Conservation (phyloP, 2,888 invertebrate genomes). For the Tubiluchus corallicola region DNA sequence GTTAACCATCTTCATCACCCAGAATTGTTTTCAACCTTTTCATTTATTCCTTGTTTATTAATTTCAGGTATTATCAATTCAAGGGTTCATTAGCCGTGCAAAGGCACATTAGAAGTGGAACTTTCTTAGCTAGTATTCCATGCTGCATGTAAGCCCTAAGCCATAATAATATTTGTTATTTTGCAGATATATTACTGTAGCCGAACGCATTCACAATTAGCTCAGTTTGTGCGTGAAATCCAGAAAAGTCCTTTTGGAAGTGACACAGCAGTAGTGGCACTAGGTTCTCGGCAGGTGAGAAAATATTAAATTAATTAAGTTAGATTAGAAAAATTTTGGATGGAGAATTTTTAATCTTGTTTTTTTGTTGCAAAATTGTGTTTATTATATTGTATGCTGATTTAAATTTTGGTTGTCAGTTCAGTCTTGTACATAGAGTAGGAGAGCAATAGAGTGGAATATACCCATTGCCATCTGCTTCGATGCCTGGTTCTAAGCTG, state of each 20-base stretch:
- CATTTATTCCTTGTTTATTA: no score
- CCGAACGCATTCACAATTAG: constrained; percentile 85
- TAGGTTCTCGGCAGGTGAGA: constrained; percentile 61
- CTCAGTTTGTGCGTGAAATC: constrained; percentile 85
- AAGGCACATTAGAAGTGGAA: no score
- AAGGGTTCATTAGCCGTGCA: no score
- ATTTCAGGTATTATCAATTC: no score
- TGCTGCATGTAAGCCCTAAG: not conserved
- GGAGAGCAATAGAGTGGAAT: no score
- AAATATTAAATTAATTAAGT: no score
- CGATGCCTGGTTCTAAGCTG: no score
- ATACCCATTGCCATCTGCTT: no score
- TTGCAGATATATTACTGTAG: constrained; percentile 70
- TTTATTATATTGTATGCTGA: no score
- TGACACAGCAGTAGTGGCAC: constrained; percentile 49
- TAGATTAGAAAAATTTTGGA: not conserved
- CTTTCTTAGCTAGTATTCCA: no score
- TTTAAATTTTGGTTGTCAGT: constrained; percentile 16
- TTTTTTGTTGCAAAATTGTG: constrained; percentile 1
- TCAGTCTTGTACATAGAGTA: constrained; percentile 20
- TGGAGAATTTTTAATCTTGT: not conserved
- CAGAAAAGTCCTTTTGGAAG: constrained; percentile 55
- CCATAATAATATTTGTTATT: constrained; percentile 11
- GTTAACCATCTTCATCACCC: no score
- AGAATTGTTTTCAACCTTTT: no score